Evolutionary conservation across 2,113 vertebrate genomes (phyloP).

Genomic region (Mesoclemmys tuberculata): DNA sequence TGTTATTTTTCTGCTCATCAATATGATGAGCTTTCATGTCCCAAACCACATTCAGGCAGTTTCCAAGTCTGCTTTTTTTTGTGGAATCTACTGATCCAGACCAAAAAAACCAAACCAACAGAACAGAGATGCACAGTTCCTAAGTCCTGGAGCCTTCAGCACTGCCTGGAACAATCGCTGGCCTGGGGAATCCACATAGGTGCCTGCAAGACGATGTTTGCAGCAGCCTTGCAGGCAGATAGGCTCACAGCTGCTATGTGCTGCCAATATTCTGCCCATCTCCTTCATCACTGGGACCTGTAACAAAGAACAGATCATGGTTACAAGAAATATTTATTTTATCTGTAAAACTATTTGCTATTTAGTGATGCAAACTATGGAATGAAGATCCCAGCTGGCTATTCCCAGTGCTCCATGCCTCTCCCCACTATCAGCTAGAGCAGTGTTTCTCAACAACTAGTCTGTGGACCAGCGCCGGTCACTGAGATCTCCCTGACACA

Average conservation of each 20-base stretch:
- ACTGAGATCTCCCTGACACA: too few species aligned
- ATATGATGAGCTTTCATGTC: slow-evolving; percentile 98
- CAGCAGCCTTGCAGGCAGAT: slow-evolving; percentile 83
- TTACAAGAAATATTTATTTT: not conserved
- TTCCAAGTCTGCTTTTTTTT: slow-evolving; percentile 88
- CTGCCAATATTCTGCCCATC: slow-evolving; percentile 88
- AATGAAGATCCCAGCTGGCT: not conserved
- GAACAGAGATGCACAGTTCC: slow-evolving; percentile 87
- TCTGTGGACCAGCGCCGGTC: too few species aligned
- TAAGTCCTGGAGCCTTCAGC: slow-evolving; percentile 80
- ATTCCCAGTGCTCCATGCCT: not conserved
- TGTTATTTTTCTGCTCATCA: slow-evolving; percentile 88
- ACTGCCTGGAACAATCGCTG: slow-evolving; percentile 77
- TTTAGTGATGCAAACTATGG: not conserved
- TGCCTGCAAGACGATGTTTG: slow-evolving; percentile 81
- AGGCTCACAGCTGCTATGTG: slow-evolving; percentile 88
- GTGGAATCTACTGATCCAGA: slow-evolving; percentile 77
- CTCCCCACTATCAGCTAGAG: not conserved
- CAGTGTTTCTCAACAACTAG: not conserved
- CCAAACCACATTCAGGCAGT: slow-evolving; percentile 93
- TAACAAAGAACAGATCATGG: not conserved
- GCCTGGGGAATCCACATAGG: slow-evolving; percentile 86
- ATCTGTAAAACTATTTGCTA: not conserved
- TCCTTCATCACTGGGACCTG: slow-evolving; percentile 89
- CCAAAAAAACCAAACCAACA: slow-evolving; percentile 83